Evolutionary conservation across 1,140 invertebrate genomes (phyloP).

Genomic region (Berghia stephanieae): DNA sequence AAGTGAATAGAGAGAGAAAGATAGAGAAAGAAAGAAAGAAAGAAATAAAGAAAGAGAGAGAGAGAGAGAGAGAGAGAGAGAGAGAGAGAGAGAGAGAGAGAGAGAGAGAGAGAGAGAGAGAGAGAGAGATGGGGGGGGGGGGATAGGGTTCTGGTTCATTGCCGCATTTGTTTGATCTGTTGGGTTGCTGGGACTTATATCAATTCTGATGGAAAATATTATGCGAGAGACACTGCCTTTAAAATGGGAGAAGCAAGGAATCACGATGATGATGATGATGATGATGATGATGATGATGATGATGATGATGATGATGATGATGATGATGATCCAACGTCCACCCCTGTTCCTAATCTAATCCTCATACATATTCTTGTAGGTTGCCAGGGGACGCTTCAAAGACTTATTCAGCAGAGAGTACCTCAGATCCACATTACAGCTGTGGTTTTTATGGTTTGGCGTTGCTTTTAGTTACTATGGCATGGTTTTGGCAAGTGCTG

Average conservation of each 20-base stretch:
- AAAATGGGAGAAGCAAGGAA: conserved; percentile 3
- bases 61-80: conserved; percentile 21
- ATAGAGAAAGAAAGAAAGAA: too few species aligned
- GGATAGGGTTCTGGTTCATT: background rate
- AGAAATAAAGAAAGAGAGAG: background rate
- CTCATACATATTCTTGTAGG: background rate
- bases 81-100: conserved; percentile 9
- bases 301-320: background rate
- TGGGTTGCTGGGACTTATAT: too few species aligned
- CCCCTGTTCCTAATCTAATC: background rate
- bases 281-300: background rate
- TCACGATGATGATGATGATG: background rate
- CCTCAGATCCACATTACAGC: conserved; percentile 52
- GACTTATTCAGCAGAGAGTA: conserved; percentile 59
- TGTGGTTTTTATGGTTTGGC: conserved; percentile 78
- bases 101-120: conserved; percentile 5
- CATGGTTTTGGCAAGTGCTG: conserved; percentile 91
- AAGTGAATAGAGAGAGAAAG: too few species aligned
- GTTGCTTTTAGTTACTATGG: conserved; percentile 97
- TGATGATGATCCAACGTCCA: background rate
- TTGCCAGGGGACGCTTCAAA: conserved; percentile 43
- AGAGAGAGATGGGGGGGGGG: conserved; percentile 3
- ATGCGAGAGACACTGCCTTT: conserved; percentile 14
- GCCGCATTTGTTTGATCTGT: too few species aligned
- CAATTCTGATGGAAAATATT: too few species aligned